Percentiles rank a stretch among this genome's conserved stretches.
Conservation (phyloP, 2,113 vertebrate genomes). For the Struthio camelus region DNA sequence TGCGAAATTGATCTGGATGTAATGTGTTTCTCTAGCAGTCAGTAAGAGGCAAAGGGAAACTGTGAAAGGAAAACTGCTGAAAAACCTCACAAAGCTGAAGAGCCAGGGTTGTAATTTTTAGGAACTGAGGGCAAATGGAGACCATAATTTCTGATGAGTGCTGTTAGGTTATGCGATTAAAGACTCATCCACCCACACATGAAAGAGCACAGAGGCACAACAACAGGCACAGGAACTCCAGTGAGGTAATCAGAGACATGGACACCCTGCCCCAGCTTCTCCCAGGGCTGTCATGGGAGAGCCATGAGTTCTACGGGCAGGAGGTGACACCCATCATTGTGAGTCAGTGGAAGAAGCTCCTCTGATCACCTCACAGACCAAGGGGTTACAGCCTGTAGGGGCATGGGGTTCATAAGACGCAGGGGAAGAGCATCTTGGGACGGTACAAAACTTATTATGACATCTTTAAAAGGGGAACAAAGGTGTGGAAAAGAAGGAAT, state of each 20-base stretch:
- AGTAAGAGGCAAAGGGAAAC: background rate
- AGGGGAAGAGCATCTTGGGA: background rate
- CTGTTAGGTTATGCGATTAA: background rate
- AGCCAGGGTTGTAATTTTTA: background rate
- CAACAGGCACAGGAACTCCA: background rate
- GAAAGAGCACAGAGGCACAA: background rate
- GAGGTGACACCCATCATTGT: background rate
- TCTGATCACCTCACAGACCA: background rate
- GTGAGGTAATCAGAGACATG: fast-evolving
- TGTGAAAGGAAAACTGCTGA: background rate
- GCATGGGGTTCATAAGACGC: background rate
- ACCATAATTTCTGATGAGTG: background rate
- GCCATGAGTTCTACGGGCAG: background rate
- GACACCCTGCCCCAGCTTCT: background rate
- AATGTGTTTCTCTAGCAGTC: background rate
- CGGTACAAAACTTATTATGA: background rate
- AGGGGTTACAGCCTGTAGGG: background rate
- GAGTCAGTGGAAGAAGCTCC: background rate
- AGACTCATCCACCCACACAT: background rate
- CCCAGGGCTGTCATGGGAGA: background rate
- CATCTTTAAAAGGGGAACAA: background rate
- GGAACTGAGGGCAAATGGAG: background rate
- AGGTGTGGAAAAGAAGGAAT: background rate
- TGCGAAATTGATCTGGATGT: background rate
- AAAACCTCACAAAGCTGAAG: background rate